Base-by-base conservation (phyloP, 2,113 vertebrate species). In the Tangachromis dhanisi region DNA sequence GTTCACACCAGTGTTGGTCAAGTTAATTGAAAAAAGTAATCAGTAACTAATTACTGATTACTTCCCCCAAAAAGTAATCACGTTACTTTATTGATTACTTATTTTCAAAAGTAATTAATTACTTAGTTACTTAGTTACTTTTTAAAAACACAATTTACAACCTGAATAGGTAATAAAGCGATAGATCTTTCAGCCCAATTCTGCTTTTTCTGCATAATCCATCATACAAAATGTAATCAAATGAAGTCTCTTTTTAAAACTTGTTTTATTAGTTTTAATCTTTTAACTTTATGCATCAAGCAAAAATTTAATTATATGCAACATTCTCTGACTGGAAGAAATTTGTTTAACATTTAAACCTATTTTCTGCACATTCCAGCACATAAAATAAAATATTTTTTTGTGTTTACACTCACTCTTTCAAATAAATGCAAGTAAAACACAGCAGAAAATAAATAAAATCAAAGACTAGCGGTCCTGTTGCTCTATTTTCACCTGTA, bases 81-180 rank as follows among this genome's bases (percentile, higher is more conserved):
- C 2, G 2, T 59, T 9, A 59, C 8, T 59, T 59, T 29, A 29
- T 13, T 29, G 26, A 29, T 59, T 29, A 29, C 26, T 16, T 1
- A 16, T 59, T 59, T 29, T 29, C 55, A 16, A 29, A 59, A 29
- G 55, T 59, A 59, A 59, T 59, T 59, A 16, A 29, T 59, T 5
- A 59, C 13, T 4, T 29, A 29, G 24, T 0, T 5, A 59, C 13
- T 4, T 29, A 29, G 24, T 0, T 59, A 2, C 55, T 57, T 59
- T 59, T 59, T 9, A 2, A 59, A 59, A 59, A 59, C 13, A 9
- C 2, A 13, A 59, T 59, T 29, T 29, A 29, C 55, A 59, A 57
- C 24, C 24, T 59, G 24, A 29, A 59, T 29, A 57, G 1, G 13
- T 57, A 0, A 57, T 57, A 57, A 57, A 57, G 55, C 0, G 0